These are phyloP conservation scores for Tringa solitaria DNA, from an alignment of 2,113 vertebrate species.

Conservation along the genomic window DNA sequence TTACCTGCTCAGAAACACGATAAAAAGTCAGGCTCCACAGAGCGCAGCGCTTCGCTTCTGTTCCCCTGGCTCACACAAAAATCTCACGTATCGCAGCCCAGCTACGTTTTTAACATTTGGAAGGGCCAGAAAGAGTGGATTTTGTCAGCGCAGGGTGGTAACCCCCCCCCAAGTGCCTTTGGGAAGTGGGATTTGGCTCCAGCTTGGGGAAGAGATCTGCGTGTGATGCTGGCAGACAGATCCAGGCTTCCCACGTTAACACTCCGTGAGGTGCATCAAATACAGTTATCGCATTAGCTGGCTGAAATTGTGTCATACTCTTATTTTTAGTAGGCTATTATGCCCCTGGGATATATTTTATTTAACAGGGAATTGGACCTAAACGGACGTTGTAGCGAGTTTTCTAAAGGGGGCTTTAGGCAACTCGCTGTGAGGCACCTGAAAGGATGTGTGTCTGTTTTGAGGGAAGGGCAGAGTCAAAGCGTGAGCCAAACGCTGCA, in stretches of 20 bases:
- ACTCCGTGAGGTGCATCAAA: not conserved
- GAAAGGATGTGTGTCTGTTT: not conserved
- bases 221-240: rapidly evolving
- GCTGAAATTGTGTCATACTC: not conserved
- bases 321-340: not conserved
- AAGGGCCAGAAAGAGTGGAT: not conserved
- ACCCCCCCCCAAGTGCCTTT: rapidly evolving
- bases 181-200: not conserved
- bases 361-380: not conserved
- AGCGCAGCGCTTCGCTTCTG: rapidly evolving
- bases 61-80: not conserved
- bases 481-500: not conserved
- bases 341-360: slow-evolving; percentile 2
- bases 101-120: not conserved
- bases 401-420: not conserved
- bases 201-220: not conserved
- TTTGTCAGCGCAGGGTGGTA: not conserved
- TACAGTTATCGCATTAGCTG: not conserved
- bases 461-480: not conserved
- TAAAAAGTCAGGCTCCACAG: not conserved
- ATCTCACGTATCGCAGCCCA: not conserved
- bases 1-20: not conserved
- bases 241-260: not conserved
- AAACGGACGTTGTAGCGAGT: not conserved
- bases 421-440: not conserved